Evolutionary conservation across 2,113 vertebrate genomes (phyloP).

Genomic region (Oophaga pumilio): DNA sequence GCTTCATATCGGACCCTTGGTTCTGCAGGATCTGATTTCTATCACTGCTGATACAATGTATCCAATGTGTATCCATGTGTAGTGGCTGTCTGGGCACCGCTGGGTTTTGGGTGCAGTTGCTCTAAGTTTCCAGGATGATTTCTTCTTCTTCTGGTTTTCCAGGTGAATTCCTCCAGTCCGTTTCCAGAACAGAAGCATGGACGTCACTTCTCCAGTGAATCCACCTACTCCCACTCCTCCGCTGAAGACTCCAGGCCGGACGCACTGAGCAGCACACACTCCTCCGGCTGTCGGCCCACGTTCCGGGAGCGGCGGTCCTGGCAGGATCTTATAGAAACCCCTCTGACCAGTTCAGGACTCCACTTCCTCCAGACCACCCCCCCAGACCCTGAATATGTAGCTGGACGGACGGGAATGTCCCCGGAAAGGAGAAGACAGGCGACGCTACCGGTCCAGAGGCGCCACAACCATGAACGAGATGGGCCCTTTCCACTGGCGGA

Average conservation of each 20-base stretch:
- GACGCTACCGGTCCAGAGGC: conserved; percentile 77
- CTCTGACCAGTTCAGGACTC: conserved; percentile 80
- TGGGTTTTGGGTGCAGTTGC: background rate
- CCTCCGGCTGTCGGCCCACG: conserved; percentile 77
- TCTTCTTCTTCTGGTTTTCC: conserved; percentile 38
- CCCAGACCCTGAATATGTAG: conserved; percentile 68
- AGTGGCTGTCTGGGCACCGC: background rate
- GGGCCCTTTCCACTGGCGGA: conserved; percentile 85
- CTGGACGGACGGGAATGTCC: conserved; percentile 71
- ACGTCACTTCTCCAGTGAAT: conserved; percentile 85
- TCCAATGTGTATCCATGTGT: background rate
- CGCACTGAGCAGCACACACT: conserved; percentile 69
- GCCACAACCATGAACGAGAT: conserved; percentile 79
- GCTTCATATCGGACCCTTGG: no score
- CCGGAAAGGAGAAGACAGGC: conserved; percentile 81
- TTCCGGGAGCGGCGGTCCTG: conserved; percentile 82
- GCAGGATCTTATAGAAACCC: conserved; percentile 87
- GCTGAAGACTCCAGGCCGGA: conserved; percentile 77
- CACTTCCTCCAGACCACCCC: conserved; percentile 87
- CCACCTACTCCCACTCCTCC: conserved; percentile 84
- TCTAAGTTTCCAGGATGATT: background rate
- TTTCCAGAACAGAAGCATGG: conserved; percentile 82
- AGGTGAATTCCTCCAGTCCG: conserved; percentile 86
- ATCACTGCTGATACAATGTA: no score
- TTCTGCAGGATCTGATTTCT: no score